A percentile compares a stretch with the other conserved stretches of the same genome.
phyloP scores from a whole-genome alignment of 2,797 vertebrate genomes.

The Cirrhinus mrigala region DNA sequence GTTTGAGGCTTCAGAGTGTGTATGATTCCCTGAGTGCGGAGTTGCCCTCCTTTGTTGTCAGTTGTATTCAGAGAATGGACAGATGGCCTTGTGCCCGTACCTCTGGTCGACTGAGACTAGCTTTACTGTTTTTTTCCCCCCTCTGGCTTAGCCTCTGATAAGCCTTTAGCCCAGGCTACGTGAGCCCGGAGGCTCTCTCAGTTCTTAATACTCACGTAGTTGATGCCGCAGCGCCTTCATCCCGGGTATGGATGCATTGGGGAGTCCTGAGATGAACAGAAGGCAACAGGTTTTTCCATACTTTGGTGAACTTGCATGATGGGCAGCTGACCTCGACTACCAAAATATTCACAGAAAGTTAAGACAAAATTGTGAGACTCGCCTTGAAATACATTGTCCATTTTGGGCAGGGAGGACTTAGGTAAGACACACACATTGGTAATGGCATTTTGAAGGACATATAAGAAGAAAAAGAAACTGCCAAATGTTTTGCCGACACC shows the following conservation, averaged over 20 bases:
- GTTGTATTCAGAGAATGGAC: slow-evolving; percentile 81
- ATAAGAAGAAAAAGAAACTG: neutral
- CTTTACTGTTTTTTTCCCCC: slow-evolving; percentile 81
- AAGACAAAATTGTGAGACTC: slow-evolving; percentile 3
- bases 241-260: slow-evolving; percentile 2
- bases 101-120: slow-evolving; percentile 80
- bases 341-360: neutral
- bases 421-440: neutral
- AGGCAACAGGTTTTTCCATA: slow-evolving; percentile 30
- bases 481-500: neutral
- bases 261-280: slow-evolving; percentile 9
- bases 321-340: neutral
- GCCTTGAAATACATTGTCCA: neutral
- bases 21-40: slow-evolving; percentile 65
- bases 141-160: slow-evolving; percentile 85
- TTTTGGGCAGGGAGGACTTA: neutral
- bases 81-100: slow-evolving; percentile 87
- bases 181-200: slow-evolving; percentile 79
- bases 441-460: neutral
- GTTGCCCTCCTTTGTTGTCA: slow-evolving; percentile 80
- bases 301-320: neutral
- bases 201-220: slow-evolving; percentile 85
- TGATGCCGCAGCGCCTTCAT: slow-evolving; percentile 84
- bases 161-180: slow-evolving; percentile 83
- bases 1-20: slow-evolving; percentile 69